phyloP scores from a whole-genome alignment of 1,140 invertebrate genomes.

The Leucophenga varia region DNA sequence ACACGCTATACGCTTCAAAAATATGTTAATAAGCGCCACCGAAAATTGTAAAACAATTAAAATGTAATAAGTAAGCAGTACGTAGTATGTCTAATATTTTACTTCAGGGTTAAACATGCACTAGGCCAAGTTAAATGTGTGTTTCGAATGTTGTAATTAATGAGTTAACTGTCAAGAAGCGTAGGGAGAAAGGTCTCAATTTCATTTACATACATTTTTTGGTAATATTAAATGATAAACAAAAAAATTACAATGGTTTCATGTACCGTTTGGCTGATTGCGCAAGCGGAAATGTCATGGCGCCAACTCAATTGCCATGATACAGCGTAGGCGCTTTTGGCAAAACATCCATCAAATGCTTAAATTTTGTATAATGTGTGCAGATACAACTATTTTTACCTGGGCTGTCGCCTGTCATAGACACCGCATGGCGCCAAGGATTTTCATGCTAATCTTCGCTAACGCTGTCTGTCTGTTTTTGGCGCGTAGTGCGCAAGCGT shows the following conservation, averaged over 20 bases:
- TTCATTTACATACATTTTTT: too few relatives aligned
- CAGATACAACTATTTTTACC: too few relatives aligned
- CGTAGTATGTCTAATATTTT: too few relatives aligned
- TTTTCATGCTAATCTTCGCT: slow-evolving; percentile 4
- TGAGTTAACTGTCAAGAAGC: slow-evolving; percentile 27
- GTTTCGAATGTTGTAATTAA: slow-evolving; percentile 44
- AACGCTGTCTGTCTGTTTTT: too few relatives aligned
- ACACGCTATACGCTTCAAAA: slow-evolving; percentile 1
- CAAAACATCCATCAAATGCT: slow-evolving; percentile 2
- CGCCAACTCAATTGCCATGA: slow-evolving; percentile 9
- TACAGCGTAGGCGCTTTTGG: too few relatives aligned
- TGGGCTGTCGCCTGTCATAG: slow-evolving; percentile 2
- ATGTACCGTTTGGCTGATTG: slow-evolving; percentile 5
- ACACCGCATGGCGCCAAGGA: slow-evolving; percentile 31
- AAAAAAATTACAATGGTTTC: too few relatives aligned
- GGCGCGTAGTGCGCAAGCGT: too few relatives aligned
- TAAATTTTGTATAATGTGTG: too few relatives aligned
- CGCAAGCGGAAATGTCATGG: slow-evolving; percentile 10
- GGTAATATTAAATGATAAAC: slow-evolving; percentile 51
- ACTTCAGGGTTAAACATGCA: too few relatives aligned
- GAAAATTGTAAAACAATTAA: slow-evolving; percentile 52
- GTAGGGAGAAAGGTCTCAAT: too few relatives aligned
- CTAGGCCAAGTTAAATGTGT: too few relatives aligned
- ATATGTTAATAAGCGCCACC: slow-evolving; percentile 47
- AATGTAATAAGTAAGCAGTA: slow-evolving; percentile 36